Evolutionary conservation across 1,140 invertebrate species (phyloP), one percentile per base, ranked within the genome.

Genomic region (Cheumatopsyche charites): DNA sequence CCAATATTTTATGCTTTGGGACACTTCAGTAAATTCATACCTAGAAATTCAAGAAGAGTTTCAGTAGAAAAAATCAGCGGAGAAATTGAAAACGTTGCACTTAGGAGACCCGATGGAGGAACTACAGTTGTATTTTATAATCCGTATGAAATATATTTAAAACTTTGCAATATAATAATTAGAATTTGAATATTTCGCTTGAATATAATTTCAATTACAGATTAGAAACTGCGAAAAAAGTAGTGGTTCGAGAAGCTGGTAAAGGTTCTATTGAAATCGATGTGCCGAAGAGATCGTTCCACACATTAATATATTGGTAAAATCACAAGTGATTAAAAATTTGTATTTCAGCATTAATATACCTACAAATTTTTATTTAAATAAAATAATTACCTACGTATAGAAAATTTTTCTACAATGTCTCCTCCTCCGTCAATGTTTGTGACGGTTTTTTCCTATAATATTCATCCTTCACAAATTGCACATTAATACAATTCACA

Each of bases 1-100:
- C 93, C 93, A 0, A 93, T 93, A 84, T 97, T 88, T 80, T 97
- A 96, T 81, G 90, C 88, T 11, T 84, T 97, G 76, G 92, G 90
- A 0, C 95, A 97, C 82, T 94, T 96, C 74, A 92, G 92, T 42
- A 93, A 92, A 83, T 94, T 94, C 77, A 81, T 95, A 17, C 85
- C 87, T 0, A 83, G 84, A 72, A 86, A 85, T 45, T 92, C 92
- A 0, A 72, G 79, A 21, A 83, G 87, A 23, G 82, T 87, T 17
- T 72, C 80, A 36, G 79, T 79, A 0, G 47, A 76, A 1, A 62
- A 73, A 9, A 75, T 77, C 47, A 81, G 77, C 43, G 55, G 80
- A 0, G 62, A 75, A 1, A 65, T 84, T 1, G 74, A 78, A 23
- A 80, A 82, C 70, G 69, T 81, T 17, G 82, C 80, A 13, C 79